phyloP scores from a whole-genome alignment of 2,113 vertebrate genomes.

The Eulemur macaco region DNA sequence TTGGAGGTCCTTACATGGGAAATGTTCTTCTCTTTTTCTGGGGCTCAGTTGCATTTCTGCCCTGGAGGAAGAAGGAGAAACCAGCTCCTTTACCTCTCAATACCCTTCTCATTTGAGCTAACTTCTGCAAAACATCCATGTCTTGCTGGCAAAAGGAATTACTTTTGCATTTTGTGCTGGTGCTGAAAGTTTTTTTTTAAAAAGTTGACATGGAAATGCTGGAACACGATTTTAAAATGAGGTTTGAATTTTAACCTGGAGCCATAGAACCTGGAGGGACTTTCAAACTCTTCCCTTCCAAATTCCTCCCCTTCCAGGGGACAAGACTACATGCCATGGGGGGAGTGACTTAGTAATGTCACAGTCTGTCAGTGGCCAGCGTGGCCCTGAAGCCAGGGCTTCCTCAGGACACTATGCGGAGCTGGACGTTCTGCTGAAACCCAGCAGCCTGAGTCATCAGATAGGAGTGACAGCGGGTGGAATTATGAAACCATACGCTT shows the following conservation, averaged over 20 bases:
- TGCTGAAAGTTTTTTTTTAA: neutral
- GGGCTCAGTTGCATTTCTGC: neutral
- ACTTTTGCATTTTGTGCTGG: neutral
- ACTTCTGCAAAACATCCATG: neutral
- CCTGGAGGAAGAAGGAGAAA: neutral
- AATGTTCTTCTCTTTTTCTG: neutral
- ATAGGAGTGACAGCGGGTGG: accelerated
- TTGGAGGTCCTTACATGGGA: neutral
- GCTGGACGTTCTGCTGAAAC: neutral
- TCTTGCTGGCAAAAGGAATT: neutral
- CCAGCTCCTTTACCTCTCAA: neutral
- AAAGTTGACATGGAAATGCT: neutral
- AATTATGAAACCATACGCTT: neutral
- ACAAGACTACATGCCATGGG: accelerated
- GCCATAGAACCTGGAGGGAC: neutral
- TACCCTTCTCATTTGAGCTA: neutral
- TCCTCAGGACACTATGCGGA: neutral
- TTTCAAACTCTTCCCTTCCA: neutral
- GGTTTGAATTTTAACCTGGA: neutral
- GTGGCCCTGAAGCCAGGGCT: neutral
- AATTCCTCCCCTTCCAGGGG: accelerated
- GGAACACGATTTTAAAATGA: neutral
- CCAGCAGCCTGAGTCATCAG: neutral
- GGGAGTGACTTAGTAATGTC: neutral
- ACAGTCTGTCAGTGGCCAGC: neutral